Evolutionary conservation across 2,888 invertebrate genomes (phyloP).

Genomic region (Platycnemis pennipes): DNA sequence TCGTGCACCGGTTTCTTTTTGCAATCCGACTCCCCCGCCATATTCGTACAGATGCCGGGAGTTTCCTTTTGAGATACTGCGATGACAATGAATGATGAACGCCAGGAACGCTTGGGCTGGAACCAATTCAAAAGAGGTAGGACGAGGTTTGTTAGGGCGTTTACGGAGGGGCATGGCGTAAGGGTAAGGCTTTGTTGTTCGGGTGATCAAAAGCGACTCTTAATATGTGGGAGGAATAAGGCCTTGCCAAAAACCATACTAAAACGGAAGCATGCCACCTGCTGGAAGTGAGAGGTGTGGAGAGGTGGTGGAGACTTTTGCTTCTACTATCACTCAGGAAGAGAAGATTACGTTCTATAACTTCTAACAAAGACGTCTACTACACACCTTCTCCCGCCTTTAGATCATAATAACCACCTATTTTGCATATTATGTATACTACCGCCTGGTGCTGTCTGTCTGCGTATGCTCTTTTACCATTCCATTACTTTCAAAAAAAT

Average conservation of each 20-base stretch:
- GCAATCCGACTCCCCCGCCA: not conserved
- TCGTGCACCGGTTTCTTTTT: not conserved
- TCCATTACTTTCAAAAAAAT: no score
- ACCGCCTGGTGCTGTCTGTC: no score
- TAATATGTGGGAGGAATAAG: not conserved
- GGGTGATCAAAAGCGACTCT: not conserved
- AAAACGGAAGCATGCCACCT: not conserved
- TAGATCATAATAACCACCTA: no score
- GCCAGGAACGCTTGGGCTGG: not conserved
- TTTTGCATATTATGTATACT: no score
- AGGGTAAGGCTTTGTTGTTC: not conserved
- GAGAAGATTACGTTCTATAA: no score
- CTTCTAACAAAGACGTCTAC: no score
- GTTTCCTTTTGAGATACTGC: not conserved
- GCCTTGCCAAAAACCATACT: not conserved
- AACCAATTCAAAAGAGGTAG: not conserved
- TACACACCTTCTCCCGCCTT: no score
- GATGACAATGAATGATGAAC: constrained; percentile 18
- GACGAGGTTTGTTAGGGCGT: not conserved
- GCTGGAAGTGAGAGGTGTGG: no score
- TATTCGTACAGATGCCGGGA: not conserved
- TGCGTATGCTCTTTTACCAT: no score
- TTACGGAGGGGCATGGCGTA: not conserved
- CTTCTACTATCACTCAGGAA: no score
- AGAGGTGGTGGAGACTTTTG: no score